Base-by-base conservation (phyloP, 2,797 vertebrate species). In the Chloroceryle inda region DNA sequence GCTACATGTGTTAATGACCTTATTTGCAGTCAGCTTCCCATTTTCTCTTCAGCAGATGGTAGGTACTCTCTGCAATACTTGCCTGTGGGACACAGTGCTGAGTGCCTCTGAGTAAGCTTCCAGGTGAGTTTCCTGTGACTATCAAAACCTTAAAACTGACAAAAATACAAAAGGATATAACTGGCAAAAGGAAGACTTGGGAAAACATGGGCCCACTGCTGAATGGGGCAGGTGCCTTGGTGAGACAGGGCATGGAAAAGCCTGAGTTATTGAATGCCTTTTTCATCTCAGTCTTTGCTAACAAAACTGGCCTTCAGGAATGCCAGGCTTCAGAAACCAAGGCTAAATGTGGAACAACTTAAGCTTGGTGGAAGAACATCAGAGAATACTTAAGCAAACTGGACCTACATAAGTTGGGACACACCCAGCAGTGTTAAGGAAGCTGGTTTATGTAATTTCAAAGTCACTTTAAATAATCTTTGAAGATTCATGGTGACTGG, bases 1-100 rank as follows among this genome's bases (percentile, higher is more conserved):
- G 5, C 19, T 74, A 21, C 64, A 33, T 44, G 23, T 56, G 56
- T 59, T 85, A 42, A 77, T 71, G 82, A 88, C 79, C 47, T 92
- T 76, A 56, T 67, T 24, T 84, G 62, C 45, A 71, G 61, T 55
- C 49, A 61, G 40, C 56, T 77, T 47, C 72, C 58, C 29, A 47
- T 78, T 42, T 45, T 77, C 22, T n/a, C 44, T 35, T 2, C 13
- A 92, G 69, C 79, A 94, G 82, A 72, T 85, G 79, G 81, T 24
- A 53, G 40, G 23, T 45, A 21, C 0, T 0, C n/a, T 68, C 72
- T 71, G 68, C 67, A 26, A 38, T 16, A 3, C 45, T 55, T 5
- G 2, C 66, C 47, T 6, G 1, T 83, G 76, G 58, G 82, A 85
- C 75, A 27, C 24, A 61, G 47, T n/a, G 52, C 71, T 49, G 62